Evolutionary conservation across 2,888 invertebrate genomes (phyloP), one percentile per base, ranked within the genome.

Genomic region (Napeogenes sylphis): DNA sequence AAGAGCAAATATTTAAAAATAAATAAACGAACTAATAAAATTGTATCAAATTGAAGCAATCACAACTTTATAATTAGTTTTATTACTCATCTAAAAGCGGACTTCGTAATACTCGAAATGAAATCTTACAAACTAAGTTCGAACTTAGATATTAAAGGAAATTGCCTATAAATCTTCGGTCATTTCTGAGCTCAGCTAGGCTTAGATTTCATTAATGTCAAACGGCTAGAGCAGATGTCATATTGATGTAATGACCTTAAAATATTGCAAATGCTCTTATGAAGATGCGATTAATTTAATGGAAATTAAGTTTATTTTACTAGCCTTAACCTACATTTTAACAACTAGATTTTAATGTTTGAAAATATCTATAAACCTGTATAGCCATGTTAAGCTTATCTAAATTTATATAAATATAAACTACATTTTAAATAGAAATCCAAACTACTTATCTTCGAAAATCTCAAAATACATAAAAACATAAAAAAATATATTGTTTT

Each of bases 81-180:
- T 61, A 66, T 61, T 45, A 56, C 64, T 46, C 58, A 60, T 61
- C 58, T 58, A 38, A 60, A 60, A 64, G 68, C 56, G 58, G 61
- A 62, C 66, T 68, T 55, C 54, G 53, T 54, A 55, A 68, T 64
- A 67, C 65, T 68, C 63, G 62, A 68, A 70, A 69, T 68, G 59
- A 65, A 67, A 67, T 68, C 68, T 61, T 72, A 70, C 72, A 70
- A 72, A 70, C 63, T 74, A 73, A 72, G 74, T 77, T 78, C 74
- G 72, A 73, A 73, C 76, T 75, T 61, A 72, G 76, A 71, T 75
- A 74, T 78, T 76, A 70, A 58, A 69, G 76, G 75, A 78, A 81
- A 84, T 82, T 79, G 82, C 71, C 78, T 71, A 81, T 83, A 81
- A 81, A 83, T 82, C 79, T 76, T 73, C 75, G 79, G 78, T 75